Evolutionary conservation across 2,113 vertebrate genomes (phyloP), one percentile per base, ranked within the genome.

Genomic region (Gymnarchus niloticus): DNA sequence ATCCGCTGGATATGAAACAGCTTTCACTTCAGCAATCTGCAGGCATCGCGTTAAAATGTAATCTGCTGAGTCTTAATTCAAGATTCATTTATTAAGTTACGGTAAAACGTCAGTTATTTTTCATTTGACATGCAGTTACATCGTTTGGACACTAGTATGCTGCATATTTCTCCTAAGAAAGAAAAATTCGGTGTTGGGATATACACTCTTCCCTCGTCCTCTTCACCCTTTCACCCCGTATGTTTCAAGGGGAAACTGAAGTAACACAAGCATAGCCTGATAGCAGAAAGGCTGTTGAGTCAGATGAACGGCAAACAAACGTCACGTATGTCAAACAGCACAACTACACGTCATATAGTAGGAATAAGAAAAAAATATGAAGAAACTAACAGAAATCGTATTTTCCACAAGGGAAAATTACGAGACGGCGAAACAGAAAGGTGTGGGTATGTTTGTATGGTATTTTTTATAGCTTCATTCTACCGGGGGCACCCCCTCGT

Each of bases 371-470:
- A 65, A 33, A 28, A 59, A 59, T 25, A 2, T 25, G 23, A 69
- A 69, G 41, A 73, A 73, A 41, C 33, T 3, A 19, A 33, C 65
- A 37, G 33, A 73, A 5, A 37, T 6, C 65, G 41, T 2, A 73
- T 73, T 73, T 73, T 73, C 65, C 65, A 41, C 28, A 73, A 73
- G 33, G 65, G 65, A 73, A 73, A 73, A 73, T 73, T 73, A 7
- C 14, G 33, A 37, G 61, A 69, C 25, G 23, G 28, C 12, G 33
- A 73, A 37, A 17, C 28, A 73, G 65, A 73, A 73, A 73, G 65
- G 65, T 41, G 65, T 73, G 65, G 65, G 65, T 73, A 73, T 73
- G 65, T 73, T 73, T 69, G 33, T 73, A 73, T 41, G 65, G 14
- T 41, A 41, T 1, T 69, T 69, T 65, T 28, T 73, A 37, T 73